Base-by-base conservation (phyloP, 1,140 invertebrate species). In the Atta colombica region DNA sequence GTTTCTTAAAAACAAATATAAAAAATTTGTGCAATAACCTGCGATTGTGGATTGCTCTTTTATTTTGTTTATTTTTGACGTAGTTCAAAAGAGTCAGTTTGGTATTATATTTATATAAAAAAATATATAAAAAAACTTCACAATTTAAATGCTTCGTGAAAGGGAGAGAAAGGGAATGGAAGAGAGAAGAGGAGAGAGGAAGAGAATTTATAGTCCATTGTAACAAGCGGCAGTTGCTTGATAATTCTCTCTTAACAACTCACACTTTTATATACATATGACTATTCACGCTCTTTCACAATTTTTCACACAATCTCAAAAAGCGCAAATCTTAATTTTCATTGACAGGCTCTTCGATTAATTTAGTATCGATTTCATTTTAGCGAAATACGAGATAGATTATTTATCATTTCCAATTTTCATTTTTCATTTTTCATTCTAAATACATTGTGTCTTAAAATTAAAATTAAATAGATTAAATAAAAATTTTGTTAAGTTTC, bases 181-280 rank as follows among this genome's bases (percentile, higher is more conserved):
- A 18, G 53, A n/a, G 53, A 68, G 66, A 5, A n/a, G 39, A 45
- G 39, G 3, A 49, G 60, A 63, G 60, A 63, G 53, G 35, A 18
- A 61, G n/a, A 39, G 7, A n/a, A 1, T 21, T 71, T 21, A 31
- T 31, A 16, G 8, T 72, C 10, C 5, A 72, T 72, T 53, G 16
- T 28, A 71, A 49, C 25, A n/a, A 74, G 71, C 49, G 18, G 3
- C 16, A 65, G 35, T 66, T 66, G 18, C 10, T 68, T 55, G 51
- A 31, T 74, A 55, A 74, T 35, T 74, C 6, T 8, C 28, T 75
- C n/a, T 58, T 68, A 31, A 58, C 51, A 75, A 75, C 21, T 71
- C 31, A n/a, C 31, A 31, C 16, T 49, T 18, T 28, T 31, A 49
- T 49, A n/a, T 12, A 28, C 10, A 53, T 14, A 16, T 10, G 31